phyloP scores from a whole-genome alignment of 2,888 invertebrate genomes.

The Pristionchus exspectatus region DNA sequence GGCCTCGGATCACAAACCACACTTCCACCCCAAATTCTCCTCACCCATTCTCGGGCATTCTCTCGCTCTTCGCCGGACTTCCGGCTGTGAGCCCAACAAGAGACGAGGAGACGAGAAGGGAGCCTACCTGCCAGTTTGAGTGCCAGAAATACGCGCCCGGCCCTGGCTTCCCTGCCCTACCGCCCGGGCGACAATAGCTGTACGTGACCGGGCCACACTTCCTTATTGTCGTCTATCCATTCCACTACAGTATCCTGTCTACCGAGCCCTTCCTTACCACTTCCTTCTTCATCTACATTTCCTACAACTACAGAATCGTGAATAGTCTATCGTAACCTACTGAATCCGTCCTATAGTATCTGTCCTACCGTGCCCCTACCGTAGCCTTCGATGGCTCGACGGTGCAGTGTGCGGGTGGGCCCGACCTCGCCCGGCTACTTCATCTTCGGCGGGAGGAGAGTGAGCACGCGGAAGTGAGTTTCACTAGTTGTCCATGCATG shows the following conservation, averaged over 20 bases:
- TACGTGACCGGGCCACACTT: not conserved
- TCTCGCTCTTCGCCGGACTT: not conserved
- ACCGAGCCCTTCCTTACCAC: not conserved
- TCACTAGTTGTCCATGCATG: too few relatives aligned
- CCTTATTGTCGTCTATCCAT: not conserved
- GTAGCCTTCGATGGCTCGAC: not conserved
- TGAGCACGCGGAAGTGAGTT: conserved; percentile 18
- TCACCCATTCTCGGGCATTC: not conserved
- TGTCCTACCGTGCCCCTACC: not conserved
- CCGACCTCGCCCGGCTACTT: conserved; percentile 19
- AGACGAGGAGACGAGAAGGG: too few relatives aligned
- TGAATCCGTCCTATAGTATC: not conserved
- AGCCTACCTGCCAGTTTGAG: not conserved
- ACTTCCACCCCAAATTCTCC: not conserved
- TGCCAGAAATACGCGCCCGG: not conserved
- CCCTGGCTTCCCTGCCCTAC: too few relatives aligned
- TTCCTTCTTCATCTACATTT: not conserved
- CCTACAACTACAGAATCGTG: not conserved
- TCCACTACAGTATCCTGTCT: too few relatives aligned
- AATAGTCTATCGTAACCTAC: not conserved
- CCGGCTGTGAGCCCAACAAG: not conserved
- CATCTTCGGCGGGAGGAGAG: conserved; percentile 9
- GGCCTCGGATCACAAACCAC: too few relatives aligned
- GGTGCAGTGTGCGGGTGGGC: not conserved
- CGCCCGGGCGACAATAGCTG: too few relatives aligned